Evolutionary conservation across 2,888 invertebrate species (phyloP).

Genomic region (Syrphus vitripennis): DNA sequence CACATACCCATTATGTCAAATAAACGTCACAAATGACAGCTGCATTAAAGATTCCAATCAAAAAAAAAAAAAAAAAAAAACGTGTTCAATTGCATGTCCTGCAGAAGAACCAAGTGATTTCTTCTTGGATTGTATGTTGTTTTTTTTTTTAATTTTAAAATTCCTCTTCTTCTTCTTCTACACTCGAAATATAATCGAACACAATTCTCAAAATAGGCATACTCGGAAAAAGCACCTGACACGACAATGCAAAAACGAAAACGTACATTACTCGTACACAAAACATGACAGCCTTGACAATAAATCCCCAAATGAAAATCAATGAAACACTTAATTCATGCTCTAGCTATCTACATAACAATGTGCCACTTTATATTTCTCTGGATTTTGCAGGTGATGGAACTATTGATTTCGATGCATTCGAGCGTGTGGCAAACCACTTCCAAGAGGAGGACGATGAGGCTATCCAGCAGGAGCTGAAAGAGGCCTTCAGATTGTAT

Average conservation of each 20-base stretch:
- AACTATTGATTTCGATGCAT: constrained; percentile 68
- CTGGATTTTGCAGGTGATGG: constrained; percentile 56
- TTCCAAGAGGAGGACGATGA: constrained; percentile 94
- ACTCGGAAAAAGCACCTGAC: constrained; percentile 4
- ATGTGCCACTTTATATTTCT: constrained; percentile 19
- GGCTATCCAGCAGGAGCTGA: constrained; percentile 97
- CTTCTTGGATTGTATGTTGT: not conserved
- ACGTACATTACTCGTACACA: not conserved
- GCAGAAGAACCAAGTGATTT: not conserved
- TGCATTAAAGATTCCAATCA: constrained; percentile 29
- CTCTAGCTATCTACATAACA: not conserved
- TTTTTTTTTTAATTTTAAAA: not conserved
- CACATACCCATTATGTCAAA: not conserved
- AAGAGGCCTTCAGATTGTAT: constrained; percentile 99
- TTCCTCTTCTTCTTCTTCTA: not conserved
- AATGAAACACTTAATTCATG: not conserved
- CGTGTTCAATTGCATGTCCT: constrained; percentile 50
- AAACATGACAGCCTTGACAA: constrained; percentile 31
- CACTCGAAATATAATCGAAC: not conserved
- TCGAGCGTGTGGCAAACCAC: constrained; percentile 58
- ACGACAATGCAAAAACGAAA: not conserved
- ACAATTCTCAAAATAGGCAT: constrained; percentile 10
- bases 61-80: too few species aligned
- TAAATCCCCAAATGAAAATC: constrained; percentile 1
- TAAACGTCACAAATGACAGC: constrained; percentile 10